A percentile compares a stretch with the other conserved stretches of the same genome.
Conservation (phyloP, 2,888 invertebrate species). For the Cerastoderma edule region DNA sequence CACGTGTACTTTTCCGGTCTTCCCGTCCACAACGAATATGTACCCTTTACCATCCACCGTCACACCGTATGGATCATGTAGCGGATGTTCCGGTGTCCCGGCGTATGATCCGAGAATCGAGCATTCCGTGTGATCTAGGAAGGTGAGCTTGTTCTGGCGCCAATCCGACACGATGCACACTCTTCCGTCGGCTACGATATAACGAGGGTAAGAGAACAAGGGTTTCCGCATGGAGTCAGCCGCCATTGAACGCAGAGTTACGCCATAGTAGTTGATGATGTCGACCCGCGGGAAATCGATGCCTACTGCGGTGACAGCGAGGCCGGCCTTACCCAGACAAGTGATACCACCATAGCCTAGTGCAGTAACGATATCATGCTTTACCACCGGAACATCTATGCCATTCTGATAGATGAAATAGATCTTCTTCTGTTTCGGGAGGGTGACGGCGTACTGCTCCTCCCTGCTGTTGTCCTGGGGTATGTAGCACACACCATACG, state of each 20-base stretch:
- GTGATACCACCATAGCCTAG: constrained; percentile 10
- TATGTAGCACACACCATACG: constrained; percentile 24
- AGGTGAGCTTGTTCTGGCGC: constrained; percentile 23
- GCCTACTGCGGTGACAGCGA: not conserved
- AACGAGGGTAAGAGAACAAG: constrained; percentile 36
- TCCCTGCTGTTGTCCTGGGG: not conserved
- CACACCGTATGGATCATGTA: constrained; percentile 36
- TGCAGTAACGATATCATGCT: not conserved
- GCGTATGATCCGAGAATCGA: constrained; percentile 24
- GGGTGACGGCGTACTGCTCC: constrained; percentile 19
- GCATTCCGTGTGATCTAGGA: constrained; percentile 24
- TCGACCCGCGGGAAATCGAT: constrained; percentile 28
- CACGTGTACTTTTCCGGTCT: constrained; percentile 36
- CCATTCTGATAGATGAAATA: constrained; percentile 19
- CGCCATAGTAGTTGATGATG: constrained; percentile 17
- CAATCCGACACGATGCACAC: constrained; percentile 40
- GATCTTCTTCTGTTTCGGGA: constrained; percentile 27
- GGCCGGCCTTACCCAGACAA: not conserved
- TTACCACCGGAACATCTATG: not conserved
- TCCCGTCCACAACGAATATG: constrained; percentile 42
- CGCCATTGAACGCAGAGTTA: constrained; percentile 3
- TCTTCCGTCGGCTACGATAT: constrained; percentile 10
- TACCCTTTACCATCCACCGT: constrained; percentile 28
- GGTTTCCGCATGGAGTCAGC: not conserved
- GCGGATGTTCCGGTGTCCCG: constrained; percentile 22